phyloP scores from a whole-genome alignment of 2,888 invertebrate genomes.

The Dryobota labecula region DNA sequence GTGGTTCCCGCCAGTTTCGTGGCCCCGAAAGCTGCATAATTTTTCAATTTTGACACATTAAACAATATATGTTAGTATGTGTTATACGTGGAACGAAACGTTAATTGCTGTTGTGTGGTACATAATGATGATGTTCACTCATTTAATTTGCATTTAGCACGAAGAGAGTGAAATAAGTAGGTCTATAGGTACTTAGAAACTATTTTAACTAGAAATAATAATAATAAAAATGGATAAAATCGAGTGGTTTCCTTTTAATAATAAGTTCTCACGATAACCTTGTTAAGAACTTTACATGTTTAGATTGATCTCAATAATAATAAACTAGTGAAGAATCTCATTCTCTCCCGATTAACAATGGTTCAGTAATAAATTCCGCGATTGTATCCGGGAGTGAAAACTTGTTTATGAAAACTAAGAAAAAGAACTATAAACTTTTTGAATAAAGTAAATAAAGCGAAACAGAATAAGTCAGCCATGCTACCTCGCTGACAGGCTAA shows the following conservation, averaged over 20 bases:
- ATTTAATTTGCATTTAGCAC: constrained; percentile 45
- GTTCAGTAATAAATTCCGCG: neutral
- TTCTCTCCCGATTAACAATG: neutral
- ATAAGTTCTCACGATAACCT: neutral
- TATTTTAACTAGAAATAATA: neutral
- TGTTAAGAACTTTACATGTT: neutral
- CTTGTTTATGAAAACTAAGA: neutral
- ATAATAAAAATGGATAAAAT: no score
- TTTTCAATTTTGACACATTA: constrained; percentile 45
- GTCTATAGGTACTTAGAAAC: constrained; percentile 7
- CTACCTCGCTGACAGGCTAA: neutral
- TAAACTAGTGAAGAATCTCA: neutral
- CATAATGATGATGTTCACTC: constrained; percentile 35
- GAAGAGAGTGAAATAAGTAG: constrained; percentile 35
- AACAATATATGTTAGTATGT: constrained; percentile 35
- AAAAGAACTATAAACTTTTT: neutral
- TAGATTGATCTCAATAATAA: neutral
- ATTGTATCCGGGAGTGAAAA: neutral
- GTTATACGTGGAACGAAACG: constrained; percentile 51
- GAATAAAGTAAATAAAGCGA: neutral
- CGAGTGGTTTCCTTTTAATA: neutral
- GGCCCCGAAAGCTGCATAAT: constrained; percentile 50
- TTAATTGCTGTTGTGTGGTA: constrained; percentile 35
- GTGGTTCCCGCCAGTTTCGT: constrained; percentile 13
- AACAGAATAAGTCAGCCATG: neutral